Conservation (phyloP, 1,140 invertebrate genomes). For the Adelges cooleyi region DNA sequence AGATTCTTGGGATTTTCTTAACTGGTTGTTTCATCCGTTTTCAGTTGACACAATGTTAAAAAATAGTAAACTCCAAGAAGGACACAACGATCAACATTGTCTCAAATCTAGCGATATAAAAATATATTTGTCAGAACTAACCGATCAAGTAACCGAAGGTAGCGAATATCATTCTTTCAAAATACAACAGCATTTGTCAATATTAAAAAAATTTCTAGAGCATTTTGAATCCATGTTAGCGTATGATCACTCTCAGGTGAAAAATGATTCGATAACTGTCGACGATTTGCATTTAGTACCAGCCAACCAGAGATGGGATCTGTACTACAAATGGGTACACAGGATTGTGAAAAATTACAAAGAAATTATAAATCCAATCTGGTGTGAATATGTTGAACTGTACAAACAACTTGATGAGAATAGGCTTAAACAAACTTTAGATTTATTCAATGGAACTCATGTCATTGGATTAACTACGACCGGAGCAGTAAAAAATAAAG, state of each 20-base stretch:
- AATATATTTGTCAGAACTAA: background rate
- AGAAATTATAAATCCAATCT: constrained; percentile 5
- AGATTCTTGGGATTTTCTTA: constrained; percentile 20
- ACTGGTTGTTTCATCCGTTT: constrained; percentile 21
- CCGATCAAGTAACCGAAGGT: constrained; percentile 3
- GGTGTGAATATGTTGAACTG: constrained; percentile 6
- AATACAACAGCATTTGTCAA: constrained; percentile 38
- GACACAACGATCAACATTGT: constrained; percentile 1
- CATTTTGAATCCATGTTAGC: constrained; percentile 14
- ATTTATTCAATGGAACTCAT: constrained; percentile 14
- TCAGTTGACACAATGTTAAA: constrained; percentile 3
- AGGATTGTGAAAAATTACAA: constrained; percentile 3
- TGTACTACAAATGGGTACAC: constrained; percentile 16
- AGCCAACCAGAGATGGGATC: constrained; percentile 11
- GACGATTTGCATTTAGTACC: constrained; percentile 19
- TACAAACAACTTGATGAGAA: constrained; percentile 16
- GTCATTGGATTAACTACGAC: constrained; percentile 27
- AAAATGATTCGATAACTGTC: background rate
- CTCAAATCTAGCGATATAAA: background rate
- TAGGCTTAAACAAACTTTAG: constrained; percentile 4
- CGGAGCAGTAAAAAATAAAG: constrained; percentile 28
- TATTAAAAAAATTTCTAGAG: constrained; percentile 11
- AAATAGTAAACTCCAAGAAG: background rate
- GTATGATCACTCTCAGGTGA: background rate
- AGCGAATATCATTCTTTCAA: constrained; percentile 24